These are phyloP conservation scores for Turdus rufiventris DNA, from an alignment of 2,113 vertebrate genomes.

Conservation along the genomic window DNA sequence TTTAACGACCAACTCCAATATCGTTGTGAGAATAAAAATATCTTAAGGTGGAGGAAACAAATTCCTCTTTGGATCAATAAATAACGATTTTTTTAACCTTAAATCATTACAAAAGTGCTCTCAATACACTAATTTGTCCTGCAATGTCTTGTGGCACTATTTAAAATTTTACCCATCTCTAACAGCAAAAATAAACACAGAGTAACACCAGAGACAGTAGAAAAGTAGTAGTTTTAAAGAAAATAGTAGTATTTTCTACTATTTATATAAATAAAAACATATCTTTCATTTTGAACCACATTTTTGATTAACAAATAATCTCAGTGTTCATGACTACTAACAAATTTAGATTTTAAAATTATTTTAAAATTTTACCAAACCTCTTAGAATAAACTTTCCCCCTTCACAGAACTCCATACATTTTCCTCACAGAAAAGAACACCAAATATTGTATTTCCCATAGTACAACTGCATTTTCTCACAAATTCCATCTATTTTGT, in stretches of 20 bases:
- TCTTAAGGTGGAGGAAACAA: background rate
- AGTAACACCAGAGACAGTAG: background rate
- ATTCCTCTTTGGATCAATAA: background rate
- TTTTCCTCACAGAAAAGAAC: background rate
- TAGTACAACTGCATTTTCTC: slow-evolving; percentile 3
- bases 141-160: background rate
- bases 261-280: background rate
- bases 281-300: background rate
- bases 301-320: background rate
- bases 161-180: background rate
- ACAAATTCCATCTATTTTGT: background rate
- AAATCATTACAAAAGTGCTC: background rate
- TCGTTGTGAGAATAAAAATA: background rate
- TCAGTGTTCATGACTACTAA: background rate
- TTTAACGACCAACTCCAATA: background rate
- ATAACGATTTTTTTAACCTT: background rate
- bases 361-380: slow-evolving; percentile 15
- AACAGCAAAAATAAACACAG: background rate
- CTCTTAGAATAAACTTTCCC: slow-evolving; percentile 25
- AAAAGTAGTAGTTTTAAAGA: background rate
- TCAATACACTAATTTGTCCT: background rate
- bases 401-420: slow-evolving; percentile 12
- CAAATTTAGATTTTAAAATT: background rate
- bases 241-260: background rate
- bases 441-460: background rate